phyloP scores from a whole-genome alignment of 2,797 vertebrate species.

The Clarias platycephalus region DNA sequence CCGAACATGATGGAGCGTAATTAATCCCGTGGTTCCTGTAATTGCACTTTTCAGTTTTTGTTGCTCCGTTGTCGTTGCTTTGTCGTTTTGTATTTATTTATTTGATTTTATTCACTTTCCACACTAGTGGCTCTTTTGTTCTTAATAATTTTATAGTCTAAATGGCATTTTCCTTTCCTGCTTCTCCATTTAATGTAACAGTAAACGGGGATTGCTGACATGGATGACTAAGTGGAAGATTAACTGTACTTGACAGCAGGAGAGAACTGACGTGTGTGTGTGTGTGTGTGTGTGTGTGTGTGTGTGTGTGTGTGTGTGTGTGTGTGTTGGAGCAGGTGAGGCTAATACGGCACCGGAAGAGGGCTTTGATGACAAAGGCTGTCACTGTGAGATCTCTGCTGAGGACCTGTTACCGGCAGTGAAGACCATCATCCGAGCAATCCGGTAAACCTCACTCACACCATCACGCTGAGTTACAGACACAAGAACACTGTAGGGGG shows the following conservation, averaged over 20 bases:
- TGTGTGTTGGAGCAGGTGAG: slow-evolving; percentile 76
- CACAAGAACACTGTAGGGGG: neutral
- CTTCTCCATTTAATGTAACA: slow-evolving; percentile 5
- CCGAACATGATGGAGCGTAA: neutral
- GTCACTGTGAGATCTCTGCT: slow-evolving; percentile 92
- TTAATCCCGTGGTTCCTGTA: neutral
- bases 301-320: slow-evolving; percentile 45
- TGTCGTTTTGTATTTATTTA: neutral
- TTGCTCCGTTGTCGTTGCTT: neutral
- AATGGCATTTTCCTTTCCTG: neutral
- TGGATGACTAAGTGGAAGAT: slow-evolving; percentile 20
- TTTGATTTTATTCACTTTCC: neutral
- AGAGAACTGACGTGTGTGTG: slow-evolving; percentile 8
- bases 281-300: slow-evolving; percentile 39
- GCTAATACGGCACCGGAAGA: slow-evolving; percentile 85
- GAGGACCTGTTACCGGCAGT: slow-evolving; percentile 93
- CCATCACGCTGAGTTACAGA: neutral
- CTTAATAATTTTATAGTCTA: neutral
- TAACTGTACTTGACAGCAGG: slow-evolving; percentile 12
- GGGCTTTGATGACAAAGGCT: slow-evolving; percentile 88
- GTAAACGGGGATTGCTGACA: neutral
- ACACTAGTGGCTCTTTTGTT: neutral
- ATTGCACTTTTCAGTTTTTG: neutral
- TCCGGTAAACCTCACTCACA: slow-evolving; percentile 79
- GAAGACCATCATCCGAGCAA: slow-evolving; percentile 93